Base-by-base conservation (phyloP, 2,113 vertebrate species). In the Hystrix cristata region DNA sequence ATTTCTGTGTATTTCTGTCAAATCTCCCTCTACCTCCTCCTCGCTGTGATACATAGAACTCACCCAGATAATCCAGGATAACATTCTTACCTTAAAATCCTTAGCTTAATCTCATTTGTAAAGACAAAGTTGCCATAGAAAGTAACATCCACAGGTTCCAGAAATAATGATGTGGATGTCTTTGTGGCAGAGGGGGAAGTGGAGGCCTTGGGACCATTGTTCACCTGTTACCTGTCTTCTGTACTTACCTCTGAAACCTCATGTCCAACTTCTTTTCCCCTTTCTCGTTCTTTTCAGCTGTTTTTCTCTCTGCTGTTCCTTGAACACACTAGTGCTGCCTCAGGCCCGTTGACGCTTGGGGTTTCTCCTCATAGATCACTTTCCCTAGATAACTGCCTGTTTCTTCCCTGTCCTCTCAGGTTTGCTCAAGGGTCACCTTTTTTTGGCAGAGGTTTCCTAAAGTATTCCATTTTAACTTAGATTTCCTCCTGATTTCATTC, bases 91-190 rank as follows among this genome's bases (percentile, higher is more conserved):
- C 64, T 89, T 53, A 78, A 57, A 93, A 69, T 46, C 15, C 53
- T 88, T 80, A 27, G 18, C 48, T 82, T 78, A 64, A 82, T 95
- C 12, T 67, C 46, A 51, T 62, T 57, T 95, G 38, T 76, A 92
- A 76, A 90, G 25, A 94, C 55, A 64, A 7, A 9, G 55, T 88
- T 95, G 53, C 38, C 60, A 27, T 48, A 34, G 23, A 48, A 71
- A 60, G 38, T 71, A 84, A 55, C 67, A 53, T n/a, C 91, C 0
- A n/a, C 78, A 67, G 31, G 5, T 57, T 87, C n/a, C 7, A 91
- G 43, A 48, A 53, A 38, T 92, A 55, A 80, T 53, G 62, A 64
- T 83, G 14, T 59, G 23, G 4, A 4, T 87, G n/a, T 79, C 15
- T 65, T 91, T 6, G 5, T 23, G 23, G 48, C 2, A 51, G 15